Evolutionary conservation across 2,888 invertebrate species (phyloP), one percentile per base, ranked within the genome.

Genomic region (Corbicula japonica): DNA sequence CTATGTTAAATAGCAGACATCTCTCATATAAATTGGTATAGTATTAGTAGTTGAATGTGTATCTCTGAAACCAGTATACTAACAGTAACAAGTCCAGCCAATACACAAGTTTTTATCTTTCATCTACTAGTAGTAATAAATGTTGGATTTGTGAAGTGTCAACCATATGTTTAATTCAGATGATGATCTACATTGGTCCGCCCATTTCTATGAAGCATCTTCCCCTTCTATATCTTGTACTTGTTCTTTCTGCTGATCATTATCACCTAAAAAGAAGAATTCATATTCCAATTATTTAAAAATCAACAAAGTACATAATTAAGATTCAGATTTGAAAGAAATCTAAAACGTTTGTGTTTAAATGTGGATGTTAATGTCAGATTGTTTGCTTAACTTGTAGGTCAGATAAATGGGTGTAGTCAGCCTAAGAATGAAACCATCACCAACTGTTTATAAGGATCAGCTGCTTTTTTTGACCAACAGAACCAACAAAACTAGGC

Each of bases 201-300:
- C 35, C 12, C 60, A 52, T 48, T 56, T 60, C 86, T 90, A 90
- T 80, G 89, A 90, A 35, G 71, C 85, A 95, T 98, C 98, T 95
- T 98, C 97, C 94, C 97, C 97, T 94, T 98, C 98, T 93, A 96
- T 97, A 94, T 98, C 98, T 94, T 97, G 97, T 94, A 97, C 95
- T 74, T 80, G 73, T 54, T 86, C 81, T 94, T 97, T 97, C 95
- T 97, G 97, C 93, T 96, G 97, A 95, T 98, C 97, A 88, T 96
- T 96, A 94, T 97, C 97, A 93, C 96, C 97, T 97, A 94, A 56
- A 56, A 56, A 21, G 12, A 4, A n/a, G n/a, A n/a, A n/a, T n/a
- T n/a, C n/a, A n/a, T n/a, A n/a, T n/a, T n/a, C n/a, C n/a, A n/a
- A n/a, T n/a, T n/a, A n/a, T n/a, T n/a, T n/a, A n/a, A n/a, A n/a